Percentiles rank a stretch among this genome's conserved stretches.
Evolutionary conservation across 2,888 invertebrate species (phyloP).

Genomic region (Hypercompe scribonia): DNA sequence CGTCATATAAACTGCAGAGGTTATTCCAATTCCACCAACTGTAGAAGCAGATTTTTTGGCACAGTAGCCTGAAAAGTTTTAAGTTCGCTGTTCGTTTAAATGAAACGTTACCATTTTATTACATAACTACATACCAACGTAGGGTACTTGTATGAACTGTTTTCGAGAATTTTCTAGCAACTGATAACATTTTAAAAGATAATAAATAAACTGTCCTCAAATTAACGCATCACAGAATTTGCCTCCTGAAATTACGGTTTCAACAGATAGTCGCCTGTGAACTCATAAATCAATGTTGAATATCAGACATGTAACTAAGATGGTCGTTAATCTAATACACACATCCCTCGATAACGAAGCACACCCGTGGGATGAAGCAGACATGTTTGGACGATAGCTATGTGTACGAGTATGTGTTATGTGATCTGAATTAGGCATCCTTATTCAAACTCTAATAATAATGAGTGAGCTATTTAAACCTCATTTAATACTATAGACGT

Average conservation of each 20-base stretch:
- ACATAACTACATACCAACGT: background rate
- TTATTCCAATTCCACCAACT: background rate
- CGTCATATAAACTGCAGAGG: background rate
- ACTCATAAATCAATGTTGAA: background rate
- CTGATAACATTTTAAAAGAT: background rate
- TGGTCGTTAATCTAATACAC: conserved; percentile 11
- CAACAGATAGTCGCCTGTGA: background rate
- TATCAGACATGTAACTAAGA: background rate
- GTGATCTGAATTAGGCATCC: background rate
- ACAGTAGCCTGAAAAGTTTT: background rate
- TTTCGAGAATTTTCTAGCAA: background rate
- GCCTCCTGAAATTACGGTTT: background rate
- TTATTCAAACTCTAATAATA: background rate
- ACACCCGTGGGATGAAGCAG: conserved; percentile 3
- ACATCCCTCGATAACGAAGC: conserved; percentile 11
- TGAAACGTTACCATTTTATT: background rate
- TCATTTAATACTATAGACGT: background rate
- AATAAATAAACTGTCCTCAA: background rate
- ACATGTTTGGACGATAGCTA: background rate
- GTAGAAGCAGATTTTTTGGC: background rate
- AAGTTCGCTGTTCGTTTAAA: background rate
- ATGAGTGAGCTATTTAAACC: background rate
- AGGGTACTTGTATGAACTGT: background rate
- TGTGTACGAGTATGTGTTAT: background rate
- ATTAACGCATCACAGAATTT: background rate